Percentiles rank a stretch among this genome's conserved stretches.
Evolutionary conservation across 1,140 invertebrate species (phyloP).

Genomic region (Samia ricini): DNA sequence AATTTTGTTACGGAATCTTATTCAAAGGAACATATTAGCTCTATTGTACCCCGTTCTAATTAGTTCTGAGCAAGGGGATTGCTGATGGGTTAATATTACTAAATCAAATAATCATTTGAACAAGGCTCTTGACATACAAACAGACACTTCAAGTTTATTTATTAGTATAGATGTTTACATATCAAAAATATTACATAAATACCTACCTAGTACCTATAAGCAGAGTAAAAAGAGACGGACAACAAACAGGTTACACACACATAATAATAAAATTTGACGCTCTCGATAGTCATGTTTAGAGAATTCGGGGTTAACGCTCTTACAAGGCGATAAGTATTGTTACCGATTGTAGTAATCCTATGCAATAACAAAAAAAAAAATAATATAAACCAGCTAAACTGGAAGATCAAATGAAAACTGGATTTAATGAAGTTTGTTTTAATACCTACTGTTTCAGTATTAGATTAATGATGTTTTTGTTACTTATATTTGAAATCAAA

Average conservation of each 20-base stretch:
- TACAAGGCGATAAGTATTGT: background rate
- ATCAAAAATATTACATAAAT: background rate
- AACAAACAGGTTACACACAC: background rate
- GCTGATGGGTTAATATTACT: no score
- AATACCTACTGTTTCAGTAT: background rate
- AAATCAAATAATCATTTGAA: no score
- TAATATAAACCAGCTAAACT: background rate
- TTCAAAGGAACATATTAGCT: no score
- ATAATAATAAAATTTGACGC: background rate
- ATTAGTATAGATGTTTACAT: background rate
- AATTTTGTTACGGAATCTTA: no score
- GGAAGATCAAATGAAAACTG: background rate
- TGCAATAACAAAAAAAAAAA: background rate
- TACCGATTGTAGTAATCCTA: background rate
- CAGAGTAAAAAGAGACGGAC: background rate
- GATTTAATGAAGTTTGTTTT: no score
- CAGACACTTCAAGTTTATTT: no score
- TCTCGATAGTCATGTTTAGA: background rate
- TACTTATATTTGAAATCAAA: no score
- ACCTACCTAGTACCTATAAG: no score
- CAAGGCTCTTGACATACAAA: no score
- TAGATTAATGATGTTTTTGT: no score
- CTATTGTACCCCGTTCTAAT: no score
- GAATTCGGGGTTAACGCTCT: conserved; percentile 1
- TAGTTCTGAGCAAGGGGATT: no score